Evolutionary conservation across 2,113 vertebrate species (phyloP), one percentile per base, ranked within the genome.

Genomic region (Phaethornis superciliosus): DNA sequence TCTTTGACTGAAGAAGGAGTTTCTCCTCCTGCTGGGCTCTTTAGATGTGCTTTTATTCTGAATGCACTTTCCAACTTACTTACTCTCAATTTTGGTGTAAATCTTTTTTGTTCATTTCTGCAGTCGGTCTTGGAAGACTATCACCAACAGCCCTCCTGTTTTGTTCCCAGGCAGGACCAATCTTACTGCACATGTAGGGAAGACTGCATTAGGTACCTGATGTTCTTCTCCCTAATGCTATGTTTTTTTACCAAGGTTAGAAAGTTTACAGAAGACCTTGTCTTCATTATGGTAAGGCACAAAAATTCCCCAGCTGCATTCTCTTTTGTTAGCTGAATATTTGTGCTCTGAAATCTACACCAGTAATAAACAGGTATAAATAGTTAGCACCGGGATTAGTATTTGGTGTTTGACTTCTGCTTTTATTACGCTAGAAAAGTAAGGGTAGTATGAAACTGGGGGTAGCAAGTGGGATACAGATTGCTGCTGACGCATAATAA

Each of bases 141-240:
- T 7, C 15, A 65, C 24, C 0, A 3, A 18, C 5, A 59, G 19
- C 28, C 10, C 21, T 42, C 4, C 3, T 27, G 5, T 4, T 70
- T 68, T 63, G 68, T 60, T 7, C 51, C 28, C 24, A 62, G 32
- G 40, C 28, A 75, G 35, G 27, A 59, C 60, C 40, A 58, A n/a
- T 52, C 24, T 52, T 74, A 28, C 17, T 10, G 22, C 15, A 35
- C 4, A 2, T 10, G 4, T n/a, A 60, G 19, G 40, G 27, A 72
- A 67, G 55, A 30, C 22, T 82, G 16, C 2, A 4, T 12, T 65
- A 76, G 23, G 15, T 79, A 24, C 21, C 21, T 81, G 13, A 23
- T 2, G 0, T 55, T 86, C 22, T 77, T 85, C 78, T 78, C 4
- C 37, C 6, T 70, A 26, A 32, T 33, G 6, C 8, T 60, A 12